Percentiles rank a stretch among this genome's conserved stretches.
Evolutionary conservation across 2,797 vertebrate genomes (phyloP).

Genomic region (Bradypus variegatus): DNA sequence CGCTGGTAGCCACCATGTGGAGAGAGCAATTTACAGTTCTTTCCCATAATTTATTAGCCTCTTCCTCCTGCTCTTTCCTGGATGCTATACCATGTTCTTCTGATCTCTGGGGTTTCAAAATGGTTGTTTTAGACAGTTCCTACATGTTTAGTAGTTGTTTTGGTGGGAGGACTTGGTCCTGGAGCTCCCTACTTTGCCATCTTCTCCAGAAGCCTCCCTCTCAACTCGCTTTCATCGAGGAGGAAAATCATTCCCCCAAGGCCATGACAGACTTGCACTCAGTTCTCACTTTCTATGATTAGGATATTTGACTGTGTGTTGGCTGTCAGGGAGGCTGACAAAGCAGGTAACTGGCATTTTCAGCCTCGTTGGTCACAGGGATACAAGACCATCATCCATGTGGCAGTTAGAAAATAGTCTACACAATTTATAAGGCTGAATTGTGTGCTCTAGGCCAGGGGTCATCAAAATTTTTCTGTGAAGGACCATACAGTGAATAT

Average conservation of each 20-base stretch:
- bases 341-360: neutral
- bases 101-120: too few relatives aligned
- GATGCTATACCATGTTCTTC: too few relatives aligned
- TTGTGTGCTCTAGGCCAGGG: neutral
- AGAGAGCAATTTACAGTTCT: too few relatives aligned
- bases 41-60: too few relatives aligned
- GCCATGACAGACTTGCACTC: neutral
- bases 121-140: too few relatives aligned
- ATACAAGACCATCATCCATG: neutral
- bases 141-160: too few relatives aligned
- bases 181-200: too few relatives aligned
- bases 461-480: slow-evolving; percentile 21
- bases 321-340: neutral
- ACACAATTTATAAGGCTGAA: neutral
- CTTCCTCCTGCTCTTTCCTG: too few relatives aligned
- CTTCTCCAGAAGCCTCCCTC: neutral
- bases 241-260: neutral
- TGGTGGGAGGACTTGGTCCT: too few relatives aligned
- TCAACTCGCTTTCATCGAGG: neutral
- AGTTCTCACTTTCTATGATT: neutral
- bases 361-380: neutral
- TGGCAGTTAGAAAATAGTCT: neutral
- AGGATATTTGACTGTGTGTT: neutral
- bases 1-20: too few relatives aligned
- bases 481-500: neutral